These are phyloP conservation scores for Hymenochirus boettgeri DNA, from an alignment of 2,113 vertebrate genomes.

Conservation along the genomic window DNA sequence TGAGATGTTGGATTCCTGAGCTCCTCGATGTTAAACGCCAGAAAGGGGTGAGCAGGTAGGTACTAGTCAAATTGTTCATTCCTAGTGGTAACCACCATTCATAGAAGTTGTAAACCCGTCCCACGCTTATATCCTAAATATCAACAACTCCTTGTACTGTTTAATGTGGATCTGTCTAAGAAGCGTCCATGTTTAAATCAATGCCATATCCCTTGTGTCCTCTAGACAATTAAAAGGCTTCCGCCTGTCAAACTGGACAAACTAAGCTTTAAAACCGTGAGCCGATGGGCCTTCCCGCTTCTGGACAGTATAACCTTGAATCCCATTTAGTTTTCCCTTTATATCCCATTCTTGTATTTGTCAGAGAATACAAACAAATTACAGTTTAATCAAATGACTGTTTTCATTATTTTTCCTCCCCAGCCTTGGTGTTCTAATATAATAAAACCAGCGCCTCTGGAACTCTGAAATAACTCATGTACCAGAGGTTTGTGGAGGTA, in stretches of 20 bases:
- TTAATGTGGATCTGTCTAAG: too few relatives aligned
- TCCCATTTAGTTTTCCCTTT: slow-evolving; percentile 56
- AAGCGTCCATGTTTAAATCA: too few relatives aligned
- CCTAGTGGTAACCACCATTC: too few relatives aligned
- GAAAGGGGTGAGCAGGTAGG: slow-evolving; percentile 48
- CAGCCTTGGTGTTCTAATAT: slow-evolving; percentile 72
- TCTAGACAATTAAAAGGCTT: slow-evolving; percentile 58
- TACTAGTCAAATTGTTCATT: too few relatives aligned
- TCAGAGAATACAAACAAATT: too few relatives aligned
- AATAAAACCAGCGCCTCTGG: slow-evolving; percentile 65
- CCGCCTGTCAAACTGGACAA: slow-evolving; percentile 56
- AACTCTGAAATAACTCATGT: slow-evolving; percentile 74
- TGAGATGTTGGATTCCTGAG: slow-evolving; percentile 78
- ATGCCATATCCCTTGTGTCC: slow-evolving; percentile 27
- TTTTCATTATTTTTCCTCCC: slow-evolving; percentile 30
- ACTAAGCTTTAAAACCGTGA: slow-evolving; percentile 64
- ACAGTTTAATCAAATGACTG: too few relatives aligned
- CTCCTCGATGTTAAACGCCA: slow-evolving; percentile 57
- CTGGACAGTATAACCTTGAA: slow-evolving; percentile 63
- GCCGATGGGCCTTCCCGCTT: slow-evolving; percentile 68
- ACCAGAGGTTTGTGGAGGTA: slow-evolving; percentile 74
- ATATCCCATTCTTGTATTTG: too few relatives aligned
- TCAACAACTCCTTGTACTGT: too few relatives aligned
- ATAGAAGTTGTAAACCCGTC: too few relatives aligned
- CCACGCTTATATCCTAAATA: too few relatives aligned